phyloP scores from a whole-genome alignment of 2,888 invertebrate species.

The Drosophila subquinaria region DNA sequence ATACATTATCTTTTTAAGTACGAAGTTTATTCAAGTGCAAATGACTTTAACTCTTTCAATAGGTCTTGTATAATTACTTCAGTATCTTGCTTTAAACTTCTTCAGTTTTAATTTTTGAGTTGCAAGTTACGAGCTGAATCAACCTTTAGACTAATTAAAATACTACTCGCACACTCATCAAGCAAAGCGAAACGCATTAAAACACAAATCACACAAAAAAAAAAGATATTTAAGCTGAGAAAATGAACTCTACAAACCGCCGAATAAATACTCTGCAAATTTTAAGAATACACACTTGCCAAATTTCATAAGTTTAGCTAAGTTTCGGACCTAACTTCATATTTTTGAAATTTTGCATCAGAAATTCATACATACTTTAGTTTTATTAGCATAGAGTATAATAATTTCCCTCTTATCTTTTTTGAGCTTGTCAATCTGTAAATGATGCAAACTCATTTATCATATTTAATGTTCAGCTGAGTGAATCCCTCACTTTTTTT shows the following conservation, averaged over 20 bases:
- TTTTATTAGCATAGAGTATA: not conserved
- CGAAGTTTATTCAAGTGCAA: not conserved
- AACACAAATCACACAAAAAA: conserved; percentile 11
- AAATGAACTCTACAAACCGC: not conserved
- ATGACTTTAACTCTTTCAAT: not conserved
- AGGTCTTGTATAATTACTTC: conserved; percentile 2
- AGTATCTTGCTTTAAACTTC: conserved; percentile 4
- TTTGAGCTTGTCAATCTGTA: not conserved
- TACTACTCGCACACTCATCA: conserved; percentile 9
- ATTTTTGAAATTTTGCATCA: too few relatives aligned
- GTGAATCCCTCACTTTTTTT: not conserved
- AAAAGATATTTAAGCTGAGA: not conserved
- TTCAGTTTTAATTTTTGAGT: not conserved
- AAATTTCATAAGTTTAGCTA: not conserved
- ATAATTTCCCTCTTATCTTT: not conserved
- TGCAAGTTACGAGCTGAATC: conserved; percentile 9
- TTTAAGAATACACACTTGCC: not conserved
- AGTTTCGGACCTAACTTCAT: not conserved
- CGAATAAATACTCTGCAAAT: conserved; percentile 1
- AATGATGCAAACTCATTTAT: not conserved
- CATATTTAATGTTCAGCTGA: not conserved
- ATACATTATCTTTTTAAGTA: too few relatives aligned
- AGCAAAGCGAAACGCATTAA: conserved; percentile 31
- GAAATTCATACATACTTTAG: not conserved
- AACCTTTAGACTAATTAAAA: conserved; percentile 37